These are phyloP conservation scores for Drosophila nigricruria DNA, from an alignment of 2,888 invertebrate genomes.

Conservation along the genomic window DNA sequence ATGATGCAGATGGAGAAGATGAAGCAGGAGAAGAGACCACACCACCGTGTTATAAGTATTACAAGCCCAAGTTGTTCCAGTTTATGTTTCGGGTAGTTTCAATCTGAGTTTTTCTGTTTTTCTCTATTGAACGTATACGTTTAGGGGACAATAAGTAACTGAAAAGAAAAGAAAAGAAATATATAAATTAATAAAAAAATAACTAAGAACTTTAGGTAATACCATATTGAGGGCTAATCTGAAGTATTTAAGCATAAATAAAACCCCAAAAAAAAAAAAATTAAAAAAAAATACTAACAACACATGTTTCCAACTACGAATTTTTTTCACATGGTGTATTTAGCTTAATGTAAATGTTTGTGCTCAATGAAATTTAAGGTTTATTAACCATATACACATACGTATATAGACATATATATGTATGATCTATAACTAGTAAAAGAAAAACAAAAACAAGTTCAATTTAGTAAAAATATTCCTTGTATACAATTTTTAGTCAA, in stretches of 20 bases:
- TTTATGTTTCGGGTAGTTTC: conserved; percentile 13
- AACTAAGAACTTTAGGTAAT: conserved; percentile 25
- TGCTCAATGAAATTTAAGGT: conserved; percentile 43
- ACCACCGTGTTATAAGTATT: conserved; percentile 36
- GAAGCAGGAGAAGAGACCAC: conserved; percentile 21
- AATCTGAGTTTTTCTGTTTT: conserved; percentile 14
- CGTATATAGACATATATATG: background rate
- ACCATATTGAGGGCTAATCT: conserved; percentile 23
- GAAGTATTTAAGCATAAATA: conserved; percentile 7
- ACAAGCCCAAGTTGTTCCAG: conserved; percentile 31
- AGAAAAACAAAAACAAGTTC: conserved; percentile 41
- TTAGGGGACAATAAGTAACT: conserved; percentile 79
- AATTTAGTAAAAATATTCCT: conserved; percentile 71
- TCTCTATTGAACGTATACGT: conserved; percentile 64
- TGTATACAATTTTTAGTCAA: conserved; percentile 70
- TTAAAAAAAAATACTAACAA: background rate
- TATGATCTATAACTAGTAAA: conserved; percentile 13
- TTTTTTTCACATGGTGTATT: conserved; percentile 71
- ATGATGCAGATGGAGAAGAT: background rate
- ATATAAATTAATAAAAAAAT: background rate
- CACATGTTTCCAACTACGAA: conserved; percentile 67
- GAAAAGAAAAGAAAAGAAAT: conserved; percentile 31
- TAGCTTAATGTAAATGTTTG: conserved; percentile 58
- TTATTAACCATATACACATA: conserved; percentile 29
- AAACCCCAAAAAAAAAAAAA: background rate